These are phyloP conservation scores for Scaptomyza cyrtandrae DNA, from an alignment of 2,888 invertebrate species.

Conservation along the genomic window DNA sequence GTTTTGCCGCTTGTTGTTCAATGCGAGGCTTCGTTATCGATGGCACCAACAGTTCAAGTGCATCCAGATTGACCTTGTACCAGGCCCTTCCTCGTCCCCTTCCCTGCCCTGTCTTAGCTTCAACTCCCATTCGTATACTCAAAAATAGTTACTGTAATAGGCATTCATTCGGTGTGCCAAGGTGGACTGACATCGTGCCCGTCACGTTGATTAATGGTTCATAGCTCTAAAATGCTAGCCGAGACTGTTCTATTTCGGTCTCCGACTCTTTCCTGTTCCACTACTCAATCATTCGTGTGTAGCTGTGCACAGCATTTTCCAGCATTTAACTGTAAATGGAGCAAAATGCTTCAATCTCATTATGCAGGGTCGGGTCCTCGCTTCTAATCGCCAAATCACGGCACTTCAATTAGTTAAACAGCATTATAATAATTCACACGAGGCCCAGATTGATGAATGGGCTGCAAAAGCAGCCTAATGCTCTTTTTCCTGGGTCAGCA, in stretches of 20 bases:
- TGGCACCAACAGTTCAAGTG: conserved; percentile 59
- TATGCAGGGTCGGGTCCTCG: conserved; percentile 51
- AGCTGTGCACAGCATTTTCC: conserved; percentile 70
- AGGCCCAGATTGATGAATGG: conserved; percentile 53
- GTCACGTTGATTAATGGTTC: conserved; percentile 72
- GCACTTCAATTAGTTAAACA: conserved; percentile 75
- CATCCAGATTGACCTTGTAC: conserved; percentile 71
- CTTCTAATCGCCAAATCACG: conserved; percentile 65
- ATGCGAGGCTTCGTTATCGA: conserved; percentile 71
- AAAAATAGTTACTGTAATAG: conserved; percentile 59
- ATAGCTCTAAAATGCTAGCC: conserved; percentile 38
- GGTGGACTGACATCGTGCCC: conserved; percentile 63
- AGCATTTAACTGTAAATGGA: conserved; percentile 77
- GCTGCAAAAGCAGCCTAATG: conserved; percentile 15
- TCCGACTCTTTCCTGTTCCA: conserved; percentile 9
- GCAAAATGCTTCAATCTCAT: conserved; percentile 72
- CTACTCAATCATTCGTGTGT: conserved; percentile 54
- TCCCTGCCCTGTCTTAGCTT: neutral
- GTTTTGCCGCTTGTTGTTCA: conserved; percentile 65
- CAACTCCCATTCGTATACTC: conserved; percentile 5
- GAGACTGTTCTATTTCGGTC: conserved; percentile 26
- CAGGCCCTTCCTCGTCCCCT: conserved; percentile 3
- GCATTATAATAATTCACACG: conserved; percentile 61
- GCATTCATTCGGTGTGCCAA: conserved; percentile 70
- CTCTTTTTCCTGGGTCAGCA: conserved; percentile 24